phyloP scores from a whole-genome alignment of 2,113 vertebrate species.

The Cathartes aura region DNA sequence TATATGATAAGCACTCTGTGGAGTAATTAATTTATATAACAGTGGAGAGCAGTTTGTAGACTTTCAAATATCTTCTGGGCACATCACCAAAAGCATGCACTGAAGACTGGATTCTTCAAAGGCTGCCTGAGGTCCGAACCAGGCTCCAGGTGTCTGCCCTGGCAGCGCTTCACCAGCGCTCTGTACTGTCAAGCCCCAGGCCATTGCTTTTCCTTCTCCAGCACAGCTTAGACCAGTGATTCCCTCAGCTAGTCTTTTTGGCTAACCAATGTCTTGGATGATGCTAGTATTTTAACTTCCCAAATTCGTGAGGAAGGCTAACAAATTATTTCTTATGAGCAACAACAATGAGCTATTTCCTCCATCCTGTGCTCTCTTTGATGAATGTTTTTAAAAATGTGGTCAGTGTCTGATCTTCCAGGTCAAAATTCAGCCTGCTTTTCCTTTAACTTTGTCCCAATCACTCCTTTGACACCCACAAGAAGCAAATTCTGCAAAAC shows the following conservation, averaged over 20 bases:
- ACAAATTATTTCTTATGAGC: not conserved
- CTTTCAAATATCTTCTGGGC: not conserved
- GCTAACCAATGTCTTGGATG: not conserved
- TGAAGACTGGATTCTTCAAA: not conserved
- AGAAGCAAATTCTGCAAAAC: not conserved
- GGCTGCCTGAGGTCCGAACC: not conserved
- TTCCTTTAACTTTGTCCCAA: slow-evolving; percentile 35
- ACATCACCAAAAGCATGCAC: not conserved
- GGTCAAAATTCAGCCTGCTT: slow-evolving; percentile 5
- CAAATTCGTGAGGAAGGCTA: not conserved
- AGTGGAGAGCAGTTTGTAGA: not conserved
- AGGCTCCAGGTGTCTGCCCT: not conserved
- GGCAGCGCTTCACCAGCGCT: not conserved
- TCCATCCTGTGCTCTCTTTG: slow-evolving; percentile 12
- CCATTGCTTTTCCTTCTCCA: not conserved
- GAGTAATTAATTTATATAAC: not conserved
- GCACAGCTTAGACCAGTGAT: not conserved
- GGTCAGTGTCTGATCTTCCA: not conserved
- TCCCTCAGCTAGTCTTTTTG: not conserved
- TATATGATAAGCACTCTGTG: not conserved
- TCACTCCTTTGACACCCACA: not conserved
- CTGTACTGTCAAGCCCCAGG: not conserved
- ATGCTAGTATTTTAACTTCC: not conserved
- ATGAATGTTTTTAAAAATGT: not conserved
- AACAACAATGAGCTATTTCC: not conserved